Percentiles rank a stretch among this genome's conserved stretches.
phyloP scores from a whole-genome alignment of 2,888 invertebrate species.

The Cyrtodaria siliqua region DNA sequence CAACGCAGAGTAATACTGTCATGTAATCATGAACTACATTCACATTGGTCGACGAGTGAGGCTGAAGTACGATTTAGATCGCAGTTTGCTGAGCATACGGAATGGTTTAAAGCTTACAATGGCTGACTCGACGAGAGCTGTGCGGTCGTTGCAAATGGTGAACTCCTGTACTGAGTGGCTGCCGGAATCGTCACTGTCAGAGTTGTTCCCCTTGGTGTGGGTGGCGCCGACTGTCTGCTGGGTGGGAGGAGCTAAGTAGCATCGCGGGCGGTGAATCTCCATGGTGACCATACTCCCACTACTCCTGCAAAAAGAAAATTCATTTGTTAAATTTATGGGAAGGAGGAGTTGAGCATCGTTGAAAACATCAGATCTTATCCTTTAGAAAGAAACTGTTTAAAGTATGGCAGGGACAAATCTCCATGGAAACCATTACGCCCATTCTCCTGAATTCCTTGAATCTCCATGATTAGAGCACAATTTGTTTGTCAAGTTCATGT shows the following conservation, averaged over 20 bases:
- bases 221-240: constrained; percentile 21
- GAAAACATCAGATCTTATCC: no score
- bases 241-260: not conserved
- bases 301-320: constrained; percentile 31
- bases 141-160: constrained; percentile 48
- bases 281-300: constrained; percentile 43
- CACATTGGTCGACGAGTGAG: constrained; percentile 37
- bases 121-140: constrained; percentile 48
- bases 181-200: constrained; percentile 29
- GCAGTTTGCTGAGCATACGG: constrained; percentile 42
- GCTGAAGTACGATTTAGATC: constrained; percentile 49
- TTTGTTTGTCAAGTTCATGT: no score
- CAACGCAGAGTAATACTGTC: no score
- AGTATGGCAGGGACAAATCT: no score
- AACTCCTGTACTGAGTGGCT: constrained; percentile 43
- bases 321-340: no score
- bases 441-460: no score
- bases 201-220: constrained; percentile 3
- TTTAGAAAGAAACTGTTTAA: no score
- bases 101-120: constrained; percentile 64
- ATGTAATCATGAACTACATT: constrained; percentile 18
- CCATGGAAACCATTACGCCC: no score
- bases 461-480: no score
- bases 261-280: constrained; percentile 53
- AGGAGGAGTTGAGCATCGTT: no score